A percentile compares a stretch with the other conserved stretches of the same genome.
These are phyloP conservation scores for Frankliniella intonsa DNA, from an alignment of 2,888 invertebrate species.

Conservation along the genomic window DNA sequence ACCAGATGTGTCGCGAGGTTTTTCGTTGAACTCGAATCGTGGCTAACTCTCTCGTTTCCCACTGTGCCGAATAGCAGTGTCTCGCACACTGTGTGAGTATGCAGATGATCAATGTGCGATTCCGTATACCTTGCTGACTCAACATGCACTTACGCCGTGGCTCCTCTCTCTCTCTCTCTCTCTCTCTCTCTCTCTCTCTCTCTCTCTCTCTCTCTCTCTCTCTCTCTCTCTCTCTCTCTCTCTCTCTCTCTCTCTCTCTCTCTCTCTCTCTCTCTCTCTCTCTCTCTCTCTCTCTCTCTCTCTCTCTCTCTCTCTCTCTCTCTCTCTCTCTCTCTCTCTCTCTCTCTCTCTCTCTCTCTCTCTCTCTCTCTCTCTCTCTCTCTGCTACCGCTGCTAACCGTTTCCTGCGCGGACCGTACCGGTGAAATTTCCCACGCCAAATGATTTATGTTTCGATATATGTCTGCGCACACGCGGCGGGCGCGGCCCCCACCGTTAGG, in stretches of 20 bases:
- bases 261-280: slow-evolving; percentile 1
- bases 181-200: slow-evolving; percentile 14
- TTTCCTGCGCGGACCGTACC: neutral
- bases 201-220: slow-evolving; percentile 6
- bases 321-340: slow-evolving; percentile 10
- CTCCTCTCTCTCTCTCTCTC: neutral
- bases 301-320: slow-evolving; percentile 1
- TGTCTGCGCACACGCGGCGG: neutral
- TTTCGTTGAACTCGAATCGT: too few species aligned
- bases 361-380: slow-evolving; percentile 15
- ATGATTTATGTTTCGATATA: neutral
- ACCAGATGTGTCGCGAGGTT: too few species aligned
- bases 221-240: neutral
- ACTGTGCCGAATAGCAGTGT: too few species aligned
- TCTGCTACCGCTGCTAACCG: neutral
- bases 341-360: slow-evolving; percentile 10
- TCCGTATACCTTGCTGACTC: too few species aligned
- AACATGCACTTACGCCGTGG: neutral
- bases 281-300: slow-evolving; percentile 10
- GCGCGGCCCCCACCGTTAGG: neutral
- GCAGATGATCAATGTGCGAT: too few species aligned
- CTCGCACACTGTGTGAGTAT: too few species aligned
- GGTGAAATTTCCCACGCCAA: neutral
- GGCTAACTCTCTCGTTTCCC: too few species aligned
- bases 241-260: neutral